Percentiles rank a stretch among this genome's conserved stretches.
Conservation (phyloP, 1,140 invertebrate genomes). For the Ericerus pela region DNA sequence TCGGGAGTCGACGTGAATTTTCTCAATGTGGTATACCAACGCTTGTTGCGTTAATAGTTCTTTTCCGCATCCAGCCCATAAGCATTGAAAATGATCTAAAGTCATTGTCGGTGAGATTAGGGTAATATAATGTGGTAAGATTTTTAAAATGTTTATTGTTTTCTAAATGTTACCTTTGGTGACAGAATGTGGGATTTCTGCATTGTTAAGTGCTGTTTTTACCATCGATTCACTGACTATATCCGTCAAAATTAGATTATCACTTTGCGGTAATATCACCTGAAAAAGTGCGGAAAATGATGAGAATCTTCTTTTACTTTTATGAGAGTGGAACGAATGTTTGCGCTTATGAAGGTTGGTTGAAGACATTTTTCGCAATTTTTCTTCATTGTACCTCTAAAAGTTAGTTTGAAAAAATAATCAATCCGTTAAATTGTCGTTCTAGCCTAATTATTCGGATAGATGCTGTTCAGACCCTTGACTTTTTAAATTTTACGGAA, state of each 20-base stretch:
- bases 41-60: slow-evolving; percentile 39
- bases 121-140: not conserved
- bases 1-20: slow-evolving; percentile 60
- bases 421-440: too few relatives aligned
- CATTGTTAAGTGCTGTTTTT: not conserved
- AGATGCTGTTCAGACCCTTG: too few relatives aligned
- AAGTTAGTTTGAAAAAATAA: too few relatives aligned
- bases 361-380: too few relatives aligned
- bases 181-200: not conserved
- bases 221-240: not conserved
- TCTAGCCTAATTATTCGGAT: too few relatives aligned
- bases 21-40: slow-evolving; percentile 81
- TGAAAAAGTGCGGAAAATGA: too few relatives aligned
- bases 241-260: not conserved
- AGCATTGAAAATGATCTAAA: not conserved
- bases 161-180: slow-evolving; percentile 2
- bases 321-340: too few relatives aligned
- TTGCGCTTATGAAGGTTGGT: too few relatives aligned
- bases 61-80: not conserved
- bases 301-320: too few relatives aligned
- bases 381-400: too few relatives aligned
- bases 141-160: not conserved
- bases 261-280: not conserved
- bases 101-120: not conserved
- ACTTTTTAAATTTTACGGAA: too few relatives aligned